Base-by-base conservation (phyloP, 2,113 vertebrate genomes). In the Fulica atra region DNA sequence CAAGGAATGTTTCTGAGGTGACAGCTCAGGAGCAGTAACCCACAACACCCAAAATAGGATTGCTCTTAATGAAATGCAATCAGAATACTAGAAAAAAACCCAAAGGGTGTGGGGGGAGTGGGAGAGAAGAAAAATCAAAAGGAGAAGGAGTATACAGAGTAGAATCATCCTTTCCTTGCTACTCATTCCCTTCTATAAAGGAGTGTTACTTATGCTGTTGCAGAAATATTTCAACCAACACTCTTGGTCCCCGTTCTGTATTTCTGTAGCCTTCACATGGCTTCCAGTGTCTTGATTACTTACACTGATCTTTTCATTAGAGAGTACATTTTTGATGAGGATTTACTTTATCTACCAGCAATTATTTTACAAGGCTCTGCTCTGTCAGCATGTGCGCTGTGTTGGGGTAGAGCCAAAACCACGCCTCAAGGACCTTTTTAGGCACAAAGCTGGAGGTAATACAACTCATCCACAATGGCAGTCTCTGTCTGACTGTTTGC, bases 401-500 rank as follows among this genome's bases (percentile, higher is more conserved):
- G 46, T 42, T 82, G 60, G 36, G 48, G 50, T 51, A 90, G 68
- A 61, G 88, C 57, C 88, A 95, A 82, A n/a, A 85, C 84, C 76
- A 63, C 46, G 7, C 82, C 86, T 94, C 76, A 87, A 80, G 50
- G 76, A 89, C 10, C 2, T 61, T 87, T 95, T 89, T 92, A 89
- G 87, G 80, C 33, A 46, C 38, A 61, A 87, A 46, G 44, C 33
- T 93, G 86, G 91, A 89, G 61, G 85, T 59, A 81, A 79, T 42
- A 38, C 38, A 80, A 48, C 29, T 54, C 46, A 71, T 59, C 90
- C 73, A 97, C 88, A 97, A 96, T 92, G 78, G 92, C 79, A 93
- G 59, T 38, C 65, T 95, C 93, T 97, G 92, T 96, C 83, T 90
- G 74, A 76, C 54, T 96, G 81, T 95, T 94, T 97, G 76, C 81